A percentile compares a stretch with the other conserved stretches of the same genome.
Evolutionary conservation across 2,888 invertebrate genomes (phyloP).

Genomic region (Frankliniella fusca): DNA sequence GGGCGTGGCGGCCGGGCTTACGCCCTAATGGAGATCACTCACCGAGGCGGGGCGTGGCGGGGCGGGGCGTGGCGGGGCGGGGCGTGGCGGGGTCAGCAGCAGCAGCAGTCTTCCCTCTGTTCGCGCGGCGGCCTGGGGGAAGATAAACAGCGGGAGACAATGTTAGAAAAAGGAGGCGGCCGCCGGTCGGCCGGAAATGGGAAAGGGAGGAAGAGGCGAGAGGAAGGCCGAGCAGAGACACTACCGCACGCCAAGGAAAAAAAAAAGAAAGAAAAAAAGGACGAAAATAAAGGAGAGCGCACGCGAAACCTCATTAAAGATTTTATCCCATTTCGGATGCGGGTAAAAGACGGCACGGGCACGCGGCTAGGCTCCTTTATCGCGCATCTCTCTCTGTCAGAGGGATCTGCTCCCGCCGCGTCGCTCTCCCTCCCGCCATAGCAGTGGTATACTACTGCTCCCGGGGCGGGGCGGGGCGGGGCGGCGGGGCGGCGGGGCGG

Average conservation of each 20-base stretch:
- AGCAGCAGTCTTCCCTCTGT: neutral
- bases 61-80: conserved; percentile 5
- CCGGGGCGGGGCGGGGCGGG: too few relatives aligned
- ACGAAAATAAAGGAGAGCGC: too few relatives aligned
- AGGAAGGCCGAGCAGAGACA: neutral
- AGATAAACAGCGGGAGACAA: conserved; percentile 14
- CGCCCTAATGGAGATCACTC: conserved; percentile 23
- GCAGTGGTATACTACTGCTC: too few relatives aligned
- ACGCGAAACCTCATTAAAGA: conserved; percentile 18
- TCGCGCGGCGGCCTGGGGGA: neutral
- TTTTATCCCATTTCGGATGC: conserved; percentile 9
- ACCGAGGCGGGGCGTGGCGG: neutral
- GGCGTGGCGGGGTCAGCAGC: conserved; percentile 15
- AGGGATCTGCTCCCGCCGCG: neutral
- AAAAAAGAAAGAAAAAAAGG: neutral
- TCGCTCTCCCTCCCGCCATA: neutral
- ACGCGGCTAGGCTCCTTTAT: neutral
- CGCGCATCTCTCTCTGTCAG: neutral
- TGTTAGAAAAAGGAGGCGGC: conserved; percentile 1
- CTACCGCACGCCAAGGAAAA: neutral
- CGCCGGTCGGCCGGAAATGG: conserved; percentile 9
- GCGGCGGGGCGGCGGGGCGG: neutral
- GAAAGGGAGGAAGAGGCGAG: too few relatives aligned
- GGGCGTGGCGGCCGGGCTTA: neutral
- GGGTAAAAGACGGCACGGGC: neutral